These are phyloP conservation scores for Myotis myotis DNA, from an alignment of 2,797 vertebrate genomes.

Conservation along the genomic window DNA sequence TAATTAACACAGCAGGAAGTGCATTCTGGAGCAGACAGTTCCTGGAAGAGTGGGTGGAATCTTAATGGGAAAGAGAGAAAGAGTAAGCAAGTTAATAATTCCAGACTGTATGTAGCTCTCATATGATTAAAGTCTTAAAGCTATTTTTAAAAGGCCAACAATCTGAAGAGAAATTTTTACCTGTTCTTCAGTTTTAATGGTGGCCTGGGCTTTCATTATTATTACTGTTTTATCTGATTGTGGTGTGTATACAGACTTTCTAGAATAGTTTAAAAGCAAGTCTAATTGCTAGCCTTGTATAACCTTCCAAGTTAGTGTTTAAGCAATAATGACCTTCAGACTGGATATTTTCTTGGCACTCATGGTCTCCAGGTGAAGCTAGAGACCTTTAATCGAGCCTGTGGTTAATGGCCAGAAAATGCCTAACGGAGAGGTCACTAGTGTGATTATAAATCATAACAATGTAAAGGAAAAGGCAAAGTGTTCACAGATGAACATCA, in stretches of 20 bases:
- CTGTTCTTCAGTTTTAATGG: conserved; percentile 64
- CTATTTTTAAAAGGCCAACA: conserved; percentile 61
- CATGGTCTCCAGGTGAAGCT: conserved; percentile 73
- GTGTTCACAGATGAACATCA: conserved; percentile 64
- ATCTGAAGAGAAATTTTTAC: conserved; percentile 40
- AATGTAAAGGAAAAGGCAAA: conserved; percentile 76
- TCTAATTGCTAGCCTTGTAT: conserved; percentile 73
- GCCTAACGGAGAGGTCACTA: conserved; percentile 74
- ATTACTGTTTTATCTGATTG: conserved; percentile 75
- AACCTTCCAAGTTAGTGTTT: conserved; percentile 79
- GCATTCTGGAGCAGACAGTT: conserved; percentile 55
- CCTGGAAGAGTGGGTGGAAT: conserved; percentile 66
- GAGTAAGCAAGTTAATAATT: conserved; percentile 66
- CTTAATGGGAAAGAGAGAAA: conserved; percentile 56
- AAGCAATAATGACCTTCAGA: conserved; percentile 81
- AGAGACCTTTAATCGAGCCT: conserved; percentile 67
- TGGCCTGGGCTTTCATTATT: conserved; percentile 58
- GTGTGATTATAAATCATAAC: conserved; percentile 78
- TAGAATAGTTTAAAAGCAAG: conserved; percentile 76
- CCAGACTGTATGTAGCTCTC: conserved; percentile 21
- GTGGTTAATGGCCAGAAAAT: conserved; percentile 78
- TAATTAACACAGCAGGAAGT: conserved; percentile 74
- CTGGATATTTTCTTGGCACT: conserved; percentile 79
- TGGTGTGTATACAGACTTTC: conserved; percentile 70
- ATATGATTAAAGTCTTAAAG: conserved; percentile 59